A percentile compares a stretch with the other conserved stretches of the same genome.
Conservation (phyloP, 2,888 invertebrate genomes). For the Napeogenes sylphis region DNA sequence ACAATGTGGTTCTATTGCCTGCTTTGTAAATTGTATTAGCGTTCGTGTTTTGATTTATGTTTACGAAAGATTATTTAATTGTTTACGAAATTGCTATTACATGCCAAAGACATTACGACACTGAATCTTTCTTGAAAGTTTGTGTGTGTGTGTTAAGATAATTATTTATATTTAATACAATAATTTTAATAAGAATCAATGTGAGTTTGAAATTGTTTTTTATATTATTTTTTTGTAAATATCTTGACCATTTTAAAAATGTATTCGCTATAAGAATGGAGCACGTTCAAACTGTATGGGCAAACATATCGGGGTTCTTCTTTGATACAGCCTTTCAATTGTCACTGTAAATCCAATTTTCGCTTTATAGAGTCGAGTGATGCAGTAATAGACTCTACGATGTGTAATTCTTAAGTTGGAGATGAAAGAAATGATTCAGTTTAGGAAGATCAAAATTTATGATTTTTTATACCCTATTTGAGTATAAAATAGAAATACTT, state of each 20-base stretch:
- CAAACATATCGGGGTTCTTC: conserved; percentile 67
- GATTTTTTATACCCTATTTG: no score
- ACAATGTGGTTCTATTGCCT: conserved; percentile 75
- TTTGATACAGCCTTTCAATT: conserved; percentile 74
- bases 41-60: conserved; percentile 46
- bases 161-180: no score
- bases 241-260: conserved; percentile 24
- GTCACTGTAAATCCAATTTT: conserved; percentile 77
- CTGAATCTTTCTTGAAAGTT: no score
- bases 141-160: no score
- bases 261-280: conserved; percentile 43
- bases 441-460: not conserved
- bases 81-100: not conserved
- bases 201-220: no score
- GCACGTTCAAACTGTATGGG: conserved; percentile 62
- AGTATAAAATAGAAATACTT: not conserved
- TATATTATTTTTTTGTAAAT: conserved; percentile 15
- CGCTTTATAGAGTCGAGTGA: conserved; percentile 70
- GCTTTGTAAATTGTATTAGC: conserved; percentile 70
- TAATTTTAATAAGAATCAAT: no score
- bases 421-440: conserved; percentile 5
- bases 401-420: conserved; percentile 22
- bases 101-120: not conserved
- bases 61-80: conserved; percentile 11
- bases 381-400: conserved; percentile 35